A percentile compares a stretch with the other conserved stretches of the same genome.
Evolutionary conservation across 1,140 invertebrate genomes (phyloP).

Genomic region (Eurosta solidaginis): DNA sequence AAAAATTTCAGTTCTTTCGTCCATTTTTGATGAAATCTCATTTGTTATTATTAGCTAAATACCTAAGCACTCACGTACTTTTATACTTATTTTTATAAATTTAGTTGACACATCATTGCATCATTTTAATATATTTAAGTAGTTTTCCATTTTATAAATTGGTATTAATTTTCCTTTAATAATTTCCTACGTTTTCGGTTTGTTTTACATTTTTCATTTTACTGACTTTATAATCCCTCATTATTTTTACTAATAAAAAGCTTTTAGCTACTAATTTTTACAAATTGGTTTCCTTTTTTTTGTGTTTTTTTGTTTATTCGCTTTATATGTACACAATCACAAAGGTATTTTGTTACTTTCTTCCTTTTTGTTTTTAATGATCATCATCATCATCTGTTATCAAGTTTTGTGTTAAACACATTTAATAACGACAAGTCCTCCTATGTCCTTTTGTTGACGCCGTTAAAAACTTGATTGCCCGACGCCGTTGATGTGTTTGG

Average conservation of each 20-base stretch:
- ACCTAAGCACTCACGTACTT: too few species aligned
- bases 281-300: not conserved
- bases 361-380: too few species aligned
- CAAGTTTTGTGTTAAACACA: not conserved
- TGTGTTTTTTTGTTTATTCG: not conserved
- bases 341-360: slow-evolving; percentile 1
- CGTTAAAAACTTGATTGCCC: not conserved
- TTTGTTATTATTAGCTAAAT: too few species aligned
- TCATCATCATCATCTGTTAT: not conserved
- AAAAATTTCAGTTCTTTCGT: too few species aligned
- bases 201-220: not conserved
- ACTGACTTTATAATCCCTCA: not conserved
- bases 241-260: slow-evolving; percentile 18
- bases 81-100: too few species aligned
- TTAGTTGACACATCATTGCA: too few species aligned
- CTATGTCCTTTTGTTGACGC: slow-evolving; percentile 8
- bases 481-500: not conserved
- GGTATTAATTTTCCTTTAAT: not conserved
- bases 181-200: not conserved
- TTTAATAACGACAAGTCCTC: not conserved
- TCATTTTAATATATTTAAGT: too few species aligned
- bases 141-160: not conserved
- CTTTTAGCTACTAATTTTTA: slow-evolving; percentile 15
- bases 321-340: slow-evolving; percentile 27
- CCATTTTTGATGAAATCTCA: too few species aligned